Base-by-base conservation (phyloP, 2,888 invertebrate genomes). In the Octonoba sinensis region DNA sequence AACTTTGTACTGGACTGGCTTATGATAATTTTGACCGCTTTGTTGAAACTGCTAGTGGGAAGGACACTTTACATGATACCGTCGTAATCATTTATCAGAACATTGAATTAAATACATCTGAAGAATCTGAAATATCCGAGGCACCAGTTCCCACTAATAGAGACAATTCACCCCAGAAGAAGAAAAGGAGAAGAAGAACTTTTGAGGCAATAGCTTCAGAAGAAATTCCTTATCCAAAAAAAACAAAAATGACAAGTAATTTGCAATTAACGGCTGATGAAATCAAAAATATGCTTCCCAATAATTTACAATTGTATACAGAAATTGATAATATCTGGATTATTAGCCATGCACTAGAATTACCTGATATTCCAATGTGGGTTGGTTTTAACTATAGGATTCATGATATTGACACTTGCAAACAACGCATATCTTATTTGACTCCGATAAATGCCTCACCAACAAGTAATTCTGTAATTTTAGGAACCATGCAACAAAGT, bases 1-100 rank as follows among this genome's bases (percentile, higher is more conserved):
- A 57, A 18, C 57, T 57, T 2, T 8, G 57, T 22, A 57, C 57
- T 20, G 57, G 57, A 22, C 20, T 57, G 3, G 57, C 57, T 3
- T 57, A 22, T 57, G 57, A 57, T 12, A 57, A 57, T 20, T 57
- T 57, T 8, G 57, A 11, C 13, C 57, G 57, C 6, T 57, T 57
- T 22, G 57, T 57, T 8, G 22, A 57, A 57, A 57, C 4, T 57
- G 3, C 6, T 6, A 57, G 18, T 57, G 57, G 57, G 1, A 57
- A 57, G 57, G 57, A 57, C 20, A 57, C 57, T 0, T 12, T 22
- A 15, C 22, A 57, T 20, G 57, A 57, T 8, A 57, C 57, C 1
- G 22, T 57, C 0, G 20, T 1, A 3, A 57, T 57, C 13, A 57
- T 57, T 57, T 57, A 57, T 12, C 18, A 22, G 11, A 57, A 57